These are phyloP conservation scores for Hucho hucho DNA, from an alignment of 2,113 vertebrate genomes.

Conservation along the genomic window DNA sequence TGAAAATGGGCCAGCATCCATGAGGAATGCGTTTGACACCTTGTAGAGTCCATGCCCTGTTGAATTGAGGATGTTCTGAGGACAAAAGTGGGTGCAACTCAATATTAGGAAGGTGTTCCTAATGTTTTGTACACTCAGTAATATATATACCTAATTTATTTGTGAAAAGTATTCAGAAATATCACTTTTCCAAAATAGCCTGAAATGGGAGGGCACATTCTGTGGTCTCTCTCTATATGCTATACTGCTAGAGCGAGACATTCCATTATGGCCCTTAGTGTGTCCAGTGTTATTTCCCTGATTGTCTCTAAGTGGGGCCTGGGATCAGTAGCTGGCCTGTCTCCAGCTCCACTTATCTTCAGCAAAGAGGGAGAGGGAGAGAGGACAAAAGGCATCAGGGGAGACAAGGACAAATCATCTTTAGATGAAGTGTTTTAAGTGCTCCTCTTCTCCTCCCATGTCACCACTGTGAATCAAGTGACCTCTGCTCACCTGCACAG, in stretches of 20 bases:
- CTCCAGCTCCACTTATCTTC: slow-evolving; percentile 71
- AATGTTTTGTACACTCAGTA: no score
- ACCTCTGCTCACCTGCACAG: slow-evolving; percentile 54
- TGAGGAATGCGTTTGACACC: no score
- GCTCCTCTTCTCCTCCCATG: slow-evolving; percentile 62
- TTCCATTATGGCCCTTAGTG: not conserved
- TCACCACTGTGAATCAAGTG: slow-evolving; percentile 67
- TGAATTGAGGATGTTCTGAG: no score
- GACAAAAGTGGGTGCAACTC: no score
- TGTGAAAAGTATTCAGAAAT: not conserved
- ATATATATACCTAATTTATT: no score
- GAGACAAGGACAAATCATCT: slow-evolving; percentile 78
- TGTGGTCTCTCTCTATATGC: not conserved
- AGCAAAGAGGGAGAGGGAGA: slow-evolving; percentile 33
- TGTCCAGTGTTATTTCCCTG: slow-evolving; percentile 54
- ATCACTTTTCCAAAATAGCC: not conserved
- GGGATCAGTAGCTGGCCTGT: slow-evolving; percentile 61
- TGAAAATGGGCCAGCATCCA: no score
- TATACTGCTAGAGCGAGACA: not conserved
- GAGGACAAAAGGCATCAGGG: slow-evolving; percentile 67
- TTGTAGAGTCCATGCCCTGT: no score
- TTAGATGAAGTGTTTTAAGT: slow-evolving; percentile 77
- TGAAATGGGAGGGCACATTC: not conserved
- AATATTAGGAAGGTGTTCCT: no score
- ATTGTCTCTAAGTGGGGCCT: slow-evolving; percentile 66